Evolutionary conservation across 2,797 vertebrate genomes (phyloP), one percentile per base, ranked within the genome.

Genomic region (Fundulus diaphanus): DNA sequence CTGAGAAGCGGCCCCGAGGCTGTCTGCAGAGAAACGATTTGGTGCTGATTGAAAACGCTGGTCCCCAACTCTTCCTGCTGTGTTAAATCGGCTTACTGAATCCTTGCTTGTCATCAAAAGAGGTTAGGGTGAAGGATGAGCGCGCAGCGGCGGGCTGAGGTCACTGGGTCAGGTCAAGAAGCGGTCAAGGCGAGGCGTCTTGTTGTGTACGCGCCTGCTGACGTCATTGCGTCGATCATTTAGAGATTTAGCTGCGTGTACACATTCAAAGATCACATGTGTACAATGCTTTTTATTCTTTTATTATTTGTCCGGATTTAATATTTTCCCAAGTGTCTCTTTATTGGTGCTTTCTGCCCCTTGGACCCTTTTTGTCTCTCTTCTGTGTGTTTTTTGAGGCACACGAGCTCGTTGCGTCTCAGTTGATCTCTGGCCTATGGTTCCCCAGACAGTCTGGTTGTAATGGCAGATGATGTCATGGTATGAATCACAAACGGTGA

Each of bases 391-490:
- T 18, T 78, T 46, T 49, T 63, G 42, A 65, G 69, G 29, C 68
- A 46, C 66, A 59, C 24, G 12, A 16, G 75, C 31, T 57, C 82
- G 78, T 89, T 86, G 89, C 88, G 85, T 90, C 72, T 7, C 81
- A 46, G 82, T 83, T 90, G 85, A 91, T 93, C 92, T 93, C 87
- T 91, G 89, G 74, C 88, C 87, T 71, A 59, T 82, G 85, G 83
- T 88, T 93, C 93, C 92, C 92, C 92, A 93, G 93, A 94, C 92
- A 86, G 91, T 92, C 90, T 92, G 87, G 88, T 92, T 87, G 89
- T 93, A 94, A 94, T 95, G 93, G 93, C 87, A 85, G 91, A 92
- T 95, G 94, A 95, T 95, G 93, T 94, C 94, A 95, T 94, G 86
- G 89, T 81, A 87, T 93, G 91, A 94, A 93, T 93, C 94, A 92